Evolutionary conservation across 2,113 vertebrate species (phyloP), one percentile per base, ranked within the genome.

Genomic region (Orientallactaga bullata): DNA sequence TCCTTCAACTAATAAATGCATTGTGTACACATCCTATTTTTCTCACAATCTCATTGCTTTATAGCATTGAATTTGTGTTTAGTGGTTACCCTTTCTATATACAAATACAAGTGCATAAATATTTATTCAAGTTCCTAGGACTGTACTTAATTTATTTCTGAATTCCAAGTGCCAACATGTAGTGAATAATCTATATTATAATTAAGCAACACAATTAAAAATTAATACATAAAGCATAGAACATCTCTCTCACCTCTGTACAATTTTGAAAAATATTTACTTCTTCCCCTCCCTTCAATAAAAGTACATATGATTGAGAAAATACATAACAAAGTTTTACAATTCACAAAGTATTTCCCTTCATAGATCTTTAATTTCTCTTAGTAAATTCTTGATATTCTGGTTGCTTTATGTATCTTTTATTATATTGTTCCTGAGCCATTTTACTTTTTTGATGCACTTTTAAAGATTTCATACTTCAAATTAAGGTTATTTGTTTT

Each of bases 391-490:
- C 65, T 85, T 30, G 88, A 30, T 39, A 88, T n/a, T 78, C 79
- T 91, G 16, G 4, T n/a, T 84, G 3, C 61, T 95, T 76, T 66
- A 4, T 20, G 47, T 72, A 84, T 69, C 30, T 83, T 74, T 92
- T 69, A 26, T 37, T 65, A 28, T 0, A 17, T 65, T 5, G 23
- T 23, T 80, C 61, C 63, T n/a, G 7, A 3, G 20, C 65, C 82
- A 39, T 47, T 47, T 83, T 60, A 91, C 39, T 76, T 5, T 83
- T 83, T 60, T n/a, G 9, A 78, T 66, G n/a, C 4, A 37, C 24
- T 94, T 91, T 63, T 17, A 68, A 61, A 39, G 81, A 51, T 42
- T 39, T 92, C 32, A 12, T 42, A 77, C 85, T 82, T 86, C 30
- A 84, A 85, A 91, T 83, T 94, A 16, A 39, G 91, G 30, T 47